A percentile compares a stretch with the other conserved stretches of the same genome.
These are phyloP conservation scores for Metalampra italica DNA, from an alignment of 2,888 invertebrate species.

Conservation along the genomic window DNA sequence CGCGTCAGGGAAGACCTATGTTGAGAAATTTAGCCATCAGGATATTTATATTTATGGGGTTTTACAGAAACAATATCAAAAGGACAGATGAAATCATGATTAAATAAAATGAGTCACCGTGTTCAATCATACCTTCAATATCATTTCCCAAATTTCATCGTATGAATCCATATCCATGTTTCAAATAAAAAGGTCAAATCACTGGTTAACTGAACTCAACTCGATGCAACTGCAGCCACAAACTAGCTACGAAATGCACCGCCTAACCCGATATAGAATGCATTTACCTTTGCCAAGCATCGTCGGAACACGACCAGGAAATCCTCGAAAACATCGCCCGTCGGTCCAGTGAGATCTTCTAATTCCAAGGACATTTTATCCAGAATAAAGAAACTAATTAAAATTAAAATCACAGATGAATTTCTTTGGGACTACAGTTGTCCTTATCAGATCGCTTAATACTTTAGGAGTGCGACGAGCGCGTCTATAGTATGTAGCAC, in stretches of 20 bases:
- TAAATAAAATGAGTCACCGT: neutral
- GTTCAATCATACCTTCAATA: conserved; percentile 39
- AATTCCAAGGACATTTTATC: conserved; percentile 82
- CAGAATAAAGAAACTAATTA: conserved; percentile 34
- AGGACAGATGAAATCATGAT: neutral
- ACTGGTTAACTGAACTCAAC: conserved; percentile 13
- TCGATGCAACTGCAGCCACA: conserved; percentile 27
- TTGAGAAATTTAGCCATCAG: too few species aligned
- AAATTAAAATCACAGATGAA: conserved; percentile 58
- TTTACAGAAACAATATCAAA: neutral
- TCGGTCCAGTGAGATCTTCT: conserved; percentile 78
- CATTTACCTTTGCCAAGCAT: conserved; percentile 83
- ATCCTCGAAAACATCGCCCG: conserved; percentile 86
- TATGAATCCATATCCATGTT: conserved; percentile 51
- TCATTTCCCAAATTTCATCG: conserved; percentile 49
- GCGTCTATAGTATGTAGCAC: conserved; percentile 20
- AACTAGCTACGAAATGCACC: conserved; percentile 30
- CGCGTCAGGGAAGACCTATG: too few species aligned
- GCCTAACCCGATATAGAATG: conserved; percentile 40
- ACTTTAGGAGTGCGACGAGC: conserved; percentile 45
- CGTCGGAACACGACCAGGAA: conserved; percentile 84
- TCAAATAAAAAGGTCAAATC: conserved; percentile 7
- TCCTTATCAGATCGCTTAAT: conserved; percentile 54
- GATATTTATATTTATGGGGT: too few species aligned
- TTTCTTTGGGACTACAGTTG: conserved; percentile 53